phyloP scores from a whole-genome alignment of 2,113 vertebrate species.

The Thalassarche chlororhynchos region DNA sequence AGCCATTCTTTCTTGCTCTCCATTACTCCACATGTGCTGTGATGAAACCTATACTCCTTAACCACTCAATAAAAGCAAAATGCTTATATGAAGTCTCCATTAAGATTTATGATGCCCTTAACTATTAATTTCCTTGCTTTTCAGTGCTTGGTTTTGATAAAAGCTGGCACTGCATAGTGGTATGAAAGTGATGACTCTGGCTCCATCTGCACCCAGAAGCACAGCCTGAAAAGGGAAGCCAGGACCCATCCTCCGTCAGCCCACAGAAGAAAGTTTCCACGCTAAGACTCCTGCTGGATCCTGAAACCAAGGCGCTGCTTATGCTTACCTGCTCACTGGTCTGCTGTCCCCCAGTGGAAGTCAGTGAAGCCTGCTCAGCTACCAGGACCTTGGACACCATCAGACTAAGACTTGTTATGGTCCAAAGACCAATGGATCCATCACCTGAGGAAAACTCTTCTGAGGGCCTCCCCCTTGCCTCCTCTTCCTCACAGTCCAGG shows the following conservation, averaged over 20 bases:
- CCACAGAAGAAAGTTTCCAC: not conserved
- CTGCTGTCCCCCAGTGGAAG: not conserved
- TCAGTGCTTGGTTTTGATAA: not conserved
- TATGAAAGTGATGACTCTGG: not conserved
- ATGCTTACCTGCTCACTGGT: not conserved
- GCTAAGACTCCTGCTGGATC: not conserved
- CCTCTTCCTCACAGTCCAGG: not conserved
- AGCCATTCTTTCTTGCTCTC: not conserved
- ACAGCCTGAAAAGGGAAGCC: not conserved
- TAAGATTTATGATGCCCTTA: not conserved
- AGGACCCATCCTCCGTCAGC: not conserved
- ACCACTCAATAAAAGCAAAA: not conserved
- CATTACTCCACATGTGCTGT: not conserved
- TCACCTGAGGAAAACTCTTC: not conserved
- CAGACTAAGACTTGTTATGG: not conserved
- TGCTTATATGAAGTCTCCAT: not conserved
- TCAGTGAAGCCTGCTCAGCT: not conserved
- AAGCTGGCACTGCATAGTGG: not conserved
- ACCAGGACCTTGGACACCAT: not conserved
- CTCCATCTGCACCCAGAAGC: not conserved
- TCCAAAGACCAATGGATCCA: not conserved
- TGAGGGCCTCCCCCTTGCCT: not conserved
- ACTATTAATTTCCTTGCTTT: not conserved
- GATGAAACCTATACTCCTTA: not conserved
- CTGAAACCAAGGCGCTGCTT: not conserved